Evolutionary conservation across 2,113 vertebrate species (phyloP), one percentile per base, ranked within the genome.

Genomic region (Myanophis thanlyinensis): DNA sequence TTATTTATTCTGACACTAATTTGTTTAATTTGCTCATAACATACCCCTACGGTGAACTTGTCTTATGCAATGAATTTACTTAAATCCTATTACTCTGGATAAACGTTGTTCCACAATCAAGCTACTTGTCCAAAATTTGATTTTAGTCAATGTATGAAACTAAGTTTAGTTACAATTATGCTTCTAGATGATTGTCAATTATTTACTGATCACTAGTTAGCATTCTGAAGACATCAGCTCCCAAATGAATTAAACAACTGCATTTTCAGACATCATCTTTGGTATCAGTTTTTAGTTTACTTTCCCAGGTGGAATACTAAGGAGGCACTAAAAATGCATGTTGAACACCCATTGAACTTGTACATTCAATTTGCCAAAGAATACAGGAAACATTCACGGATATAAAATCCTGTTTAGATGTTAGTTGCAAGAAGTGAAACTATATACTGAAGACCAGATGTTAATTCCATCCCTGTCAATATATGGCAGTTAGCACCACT

Each of bases 151-250:
- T 88, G 85, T 56, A 52, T 67, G 7, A 80, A 73, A 73, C 13
- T 49, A 54, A 67, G 47, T 85, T 56, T 92, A 62, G n/a, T 62
- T n/a, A 62, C 89, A 85, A 52, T 52, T 18, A 1, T 84, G 49
- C 67, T 25, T 44, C 59, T 80, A 88, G 73, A 10, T 7, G 91
- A 30, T 85, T 54, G n/a, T 53, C 15, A 90, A 48, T 85, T 51
- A 73, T 89, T 85, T 87, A 94, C 90, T 46, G 93, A 94, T 30
- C 56, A 47, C 44, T 93, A 94, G 52, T 20, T 91, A 95, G 90
- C 44, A 52, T 87, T 88, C 87, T 40, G 23, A 92, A 73, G 48
- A 73, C 56, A 92, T 73, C 25, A 23, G 9, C 35, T 56, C 59
- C 25, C 25, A 67, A 92, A 23, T 48, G 27, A 22, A 54, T 59